Percentiles rank a stretch among this genome's conserved stretches.
Conservation (phyloP, 2,888 invertebrate species). For the Anorthoa munda region DNA sequence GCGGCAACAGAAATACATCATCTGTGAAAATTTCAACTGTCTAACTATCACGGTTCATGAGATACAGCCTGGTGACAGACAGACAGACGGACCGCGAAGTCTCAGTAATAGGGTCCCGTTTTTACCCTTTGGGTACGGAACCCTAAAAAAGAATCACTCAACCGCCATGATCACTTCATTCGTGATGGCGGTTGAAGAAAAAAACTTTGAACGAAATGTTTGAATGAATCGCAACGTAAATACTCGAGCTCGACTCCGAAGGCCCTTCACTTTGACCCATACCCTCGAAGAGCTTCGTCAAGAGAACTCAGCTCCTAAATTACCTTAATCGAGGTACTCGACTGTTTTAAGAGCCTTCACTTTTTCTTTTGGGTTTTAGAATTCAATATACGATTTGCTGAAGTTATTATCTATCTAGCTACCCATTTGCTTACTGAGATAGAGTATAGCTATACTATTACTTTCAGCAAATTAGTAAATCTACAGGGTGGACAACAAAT, state of each 20-base stretch:
- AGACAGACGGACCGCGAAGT: too few relatives aligned
- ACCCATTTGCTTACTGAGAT: not conserved
- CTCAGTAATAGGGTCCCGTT: too few relatives aligned
- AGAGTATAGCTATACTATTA: too few relatives aligned
- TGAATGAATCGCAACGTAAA: slow-evolving; percentile 50
- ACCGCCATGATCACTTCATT: not conserved
- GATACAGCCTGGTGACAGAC: too few relatives aligned
- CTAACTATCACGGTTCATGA: too few relatives aligned
- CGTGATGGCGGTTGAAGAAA: slow-evolving; percentile 9
- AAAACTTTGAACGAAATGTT: slow-evolving; percentile 44
- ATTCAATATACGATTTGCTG: slow-evolving; percentile 15
- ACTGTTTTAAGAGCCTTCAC: slow-evolving; percentile 23
- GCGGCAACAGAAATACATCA: too few relatives aligned
- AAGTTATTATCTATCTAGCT: slow-evolving; percentile 6
- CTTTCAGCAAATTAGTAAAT: too few relatives aligned
- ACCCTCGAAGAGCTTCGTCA: slow-evolving; percentile 32
- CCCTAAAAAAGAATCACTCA: slow-evolving; percentile 1
- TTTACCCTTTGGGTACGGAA: too few relatives aligned
- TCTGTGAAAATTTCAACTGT: too few relatives aligned
- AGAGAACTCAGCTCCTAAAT: slow-evolving; percentile 49
- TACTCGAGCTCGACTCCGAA: slow-evolving; percentile 21
- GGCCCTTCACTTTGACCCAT: slow-evolving; percentile 57
- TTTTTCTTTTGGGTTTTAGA: slow-evolving; percentile 31
- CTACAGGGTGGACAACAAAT: too few relatives aligned
- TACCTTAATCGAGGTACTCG: slow-evolving; percentile 56